Evolutionary conservation across 2,113 vertebrate species (phyloP).

Genomic region (Aepyceros melampus): DNA sequence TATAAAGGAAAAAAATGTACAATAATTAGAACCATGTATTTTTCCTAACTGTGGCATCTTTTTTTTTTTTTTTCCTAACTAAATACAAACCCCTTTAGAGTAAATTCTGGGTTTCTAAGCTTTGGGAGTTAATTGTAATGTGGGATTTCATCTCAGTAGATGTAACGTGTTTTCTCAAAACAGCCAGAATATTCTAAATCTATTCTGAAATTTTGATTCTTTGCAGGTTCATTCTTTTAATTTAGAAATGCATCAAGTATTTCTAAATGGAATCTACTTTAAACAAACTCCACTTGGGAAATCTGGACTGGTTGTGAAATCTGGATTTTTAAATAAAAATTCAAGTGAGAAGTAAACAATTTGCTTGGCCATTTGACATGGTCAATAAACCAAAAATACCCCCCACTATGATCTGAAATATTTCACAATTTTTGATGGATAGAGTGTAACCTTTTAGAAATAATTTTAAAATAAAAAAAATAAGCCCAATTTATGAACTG

Average conservation of each 20-base stretch:
- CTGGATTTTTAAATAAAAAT: constrained; percentile 61
- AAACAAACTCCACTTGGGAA: constrained; percentile 23
- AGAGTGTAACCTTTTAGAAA: neutral
- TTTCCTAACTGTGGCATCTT: constrained; percentile 2
- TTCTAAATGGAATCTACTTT: constrained; percentile 40
- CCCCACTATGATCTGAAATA: constrained; percentile 37
- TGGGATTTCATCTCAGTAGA: constrained; percentile 21
- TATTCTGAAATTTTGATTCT: constrained; percentile 17
- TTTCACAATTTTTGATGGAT: constrained; percentile 42
- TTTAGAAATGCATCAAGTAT: constrained; percentile 26
- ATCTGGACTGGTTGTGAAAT: constrained; percentile 63
- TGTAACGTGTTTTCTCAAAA: neutral
- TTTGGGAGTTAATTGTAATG: neutral
- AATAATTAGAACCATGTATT: constrained; percentile 39
- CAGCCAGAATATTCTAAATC: neutral
- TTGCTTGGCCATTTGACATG: constrained; percentile 36
- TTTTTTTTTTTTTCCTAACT: neutral
- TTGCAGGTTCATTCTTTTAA: constrained; percentile 15
- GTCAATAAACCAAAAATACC: constrained; percentile 30
- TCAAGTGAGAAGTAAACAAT: constrained; percentile 60
- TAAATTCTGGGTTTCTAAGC: constrained; percentile 27
- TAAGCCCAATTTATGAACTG: neutral
- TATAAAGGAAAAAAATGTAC: neutral
- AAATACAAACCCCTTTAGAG: neutral
- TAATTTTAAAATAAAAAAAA: constrained; percentile 20